These are phyloP conservation scores for Bombus turneri DNA, from an alignment of 1,140 invertebrate genomes.

Conservation along the genomic window DNA sequence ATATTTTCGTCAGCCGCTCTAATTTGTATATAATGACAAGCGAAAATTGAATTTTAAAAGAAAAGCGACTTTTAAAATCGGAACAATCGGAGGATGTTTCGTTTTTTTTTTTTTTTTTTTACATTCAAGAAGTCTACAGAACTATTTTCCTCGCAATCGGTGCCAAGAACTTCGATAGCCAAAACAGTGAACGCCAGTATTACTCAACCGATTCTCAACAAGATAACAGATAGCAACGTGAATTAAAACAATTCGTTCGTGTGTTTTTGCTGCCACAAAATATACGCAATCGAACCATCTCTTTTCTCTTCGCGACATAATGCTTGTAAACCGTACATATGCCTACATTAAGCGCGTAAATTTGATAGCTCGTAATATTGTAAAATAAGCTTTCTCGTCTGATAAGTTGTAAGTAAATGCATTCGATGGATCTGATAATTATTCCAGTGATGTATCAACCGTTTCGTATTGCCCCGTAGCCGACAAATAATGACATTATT, in stretches of 20 bases:
- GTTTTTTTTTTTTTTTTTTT: background rate
- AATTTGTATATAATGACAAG: background rate
- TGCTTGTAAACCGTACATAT: background rate
- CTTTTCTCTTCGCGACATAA: too few species aligned
- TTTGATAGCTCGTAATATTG: background rate
- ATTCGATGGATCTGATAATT: conserved; percentile 15
- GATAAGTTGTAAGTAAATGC: conserved; percentile 34
- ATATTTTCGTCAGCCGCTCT: background rate
- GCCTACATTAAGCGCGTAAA: background rate
- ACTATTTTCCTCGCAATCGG: background rate
- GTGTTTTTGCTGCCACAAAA: background rate
- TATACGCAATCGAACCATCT: background rate
- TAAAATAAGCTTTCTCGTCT: background rate
- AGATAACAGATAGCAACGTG: background rate
- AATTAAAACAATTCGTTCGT: background rate
- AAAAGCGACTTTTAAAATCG: background rate
- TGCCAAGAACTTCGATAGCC: background rate
- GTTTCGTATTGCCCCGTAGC: background rate
- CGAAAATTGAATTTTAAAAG: background rate
- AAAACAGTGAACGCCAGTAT: background rate
- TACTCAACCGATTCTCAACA: background rate
- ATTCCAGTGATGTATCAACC: background rate
- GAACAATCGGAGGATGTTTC: background rate
- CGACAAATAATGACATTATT: background rate
- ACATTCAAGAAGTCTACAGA: background rate